Percentiles rank a stretch among this genome's conserved stretches.
Evolutionary conservation across 1,140 invertebrate species (phyloP).

Genomic region (Capitella teleta): DNA sequence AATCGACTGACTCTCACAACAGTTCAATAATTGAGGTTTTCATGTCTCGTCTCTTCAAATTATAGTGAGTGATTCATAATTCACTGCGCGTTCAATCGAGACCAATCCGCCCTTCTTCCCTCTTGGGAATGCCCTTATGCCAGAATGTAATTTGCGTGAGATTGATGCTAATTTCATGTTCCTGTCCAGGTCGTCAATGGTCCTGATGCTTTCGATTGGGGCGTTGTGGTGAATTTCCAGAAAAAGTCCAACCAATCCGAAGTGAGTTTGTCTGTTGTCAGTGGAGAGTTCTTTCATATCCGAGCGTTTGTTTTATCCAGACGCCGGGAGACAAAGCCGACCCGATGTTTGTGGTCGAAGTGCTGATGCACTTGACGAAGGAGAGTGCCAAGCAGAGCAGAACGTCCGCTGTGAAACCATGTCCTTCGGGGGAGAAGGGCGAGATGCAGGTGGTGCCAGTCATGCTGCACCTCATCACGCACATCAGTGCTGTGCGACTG

Average conservation of each 20-base stretch:
- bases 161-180: too few species aligned
- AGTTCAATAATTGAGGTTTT: too few species aligned
- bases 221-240: slow-evolving; percentile 85
- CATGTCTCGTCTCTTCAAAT: too few species aligned
- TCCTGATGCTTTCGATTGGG: slow-evolving; percentile 87
- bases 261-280: slow-evolving; percentile 20
- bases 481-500: slow-evolving; percentile 75
- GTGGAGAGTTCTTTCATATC: neutral
- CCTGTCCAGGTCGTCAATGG: slow-evolving; percentile 66
- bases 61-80: too few species aligned
- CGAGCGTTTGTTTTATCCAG: neutral
- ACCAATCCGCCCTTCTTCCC: too few species aligned
- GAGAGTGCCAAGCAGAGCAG: slow-evolving; percentile 39
- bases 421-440: slow-evolving; percentile 50
- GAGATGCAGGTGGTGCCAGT: slow-evolving; percentile 83
- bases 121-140: too few species aligned
- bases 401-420: slow-evolving; percentile 28
- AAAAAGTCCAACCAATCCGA: slow-evolving; percentile 52
- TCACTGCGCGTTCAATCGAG: too few species aligned
- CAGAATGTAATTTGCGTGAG: too few species aligned
- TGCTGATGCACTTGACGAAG: slow-evolving; percentile 64
- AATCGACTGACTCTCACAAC: too few species aligned
- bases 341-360: slow-evolving; percentile 61
- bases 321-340: slow-evolving; percentile 13
- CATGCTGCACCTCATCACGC: slow-evolving; percentile 59